Evolutionary conservation across 2,888 invertebrate genomes (phyloP).

Genomic region (Lathronympha strigana): DNA sequence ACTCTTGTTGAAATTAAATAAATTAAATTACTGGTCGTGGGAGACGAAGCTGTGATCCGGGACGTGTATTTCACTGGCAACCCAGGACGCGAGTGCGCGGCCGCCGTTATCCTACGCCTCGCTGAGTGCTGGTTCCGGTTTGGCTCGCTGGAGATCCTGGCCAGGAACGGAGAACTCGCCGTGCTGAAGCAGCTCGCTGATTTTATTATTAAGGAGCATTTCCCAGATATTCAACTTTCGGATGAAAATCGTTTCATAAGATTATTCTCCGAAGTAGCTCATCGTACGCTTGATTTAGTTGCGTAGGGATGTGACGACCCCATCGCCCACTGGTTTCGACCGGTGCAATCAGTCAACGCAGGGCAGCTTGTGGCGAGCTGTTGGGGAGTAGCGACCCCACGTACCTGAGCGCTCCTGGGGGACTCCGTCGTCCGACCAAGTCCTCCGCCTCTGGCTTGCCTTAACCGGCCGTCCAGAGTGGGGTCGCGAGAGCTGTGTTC

Average conservation of each 20-base stretch:
- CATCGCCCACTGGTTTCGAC: too few species aligned
- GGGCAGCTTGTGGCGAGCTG: too few species aligned
- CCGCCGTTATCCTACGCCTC: constrained; percentile 84
- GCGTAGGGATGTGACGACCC: too few species aligned
- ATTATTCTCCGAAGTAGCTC: constrained; percentile 84
- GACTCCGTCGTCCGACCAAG: too few species aligned
- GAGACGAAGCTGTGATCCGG: constrained; percentile 83
- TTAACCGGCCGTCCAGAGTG: too few species aligned
- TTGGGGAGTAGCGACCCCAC: too few species aligned
- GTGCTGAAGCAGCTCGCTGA: constrained; percentile 82
- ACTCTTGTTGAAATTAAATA: too few species aligned
- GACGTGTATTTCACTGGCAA: constrained; percentile 86
- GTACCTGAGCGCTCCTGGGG: too few species aligned
- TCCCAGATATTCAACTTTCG: constrained; percentile 76
- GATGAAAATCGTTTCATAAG: constrained; percentile 77
- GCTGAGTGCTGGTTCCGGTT: constrained; percentile 86
- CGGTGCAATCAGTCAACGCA: too few species aligned
- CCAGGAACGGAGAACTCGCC: constrained; percentile 77
- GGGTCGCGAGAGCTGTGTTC: too few species aligned
- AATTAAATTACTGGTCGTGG: too few species aligned
- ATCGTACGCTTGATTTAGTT: constrained; percentile 84
- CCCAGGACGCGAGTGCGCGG: constrained; percentile 82
- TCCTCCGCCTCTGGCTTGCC: too few species aligned
- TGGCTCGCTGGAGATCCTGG: constrained; percentile 87
- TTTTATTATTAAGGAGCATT: constrained; percentile 86